Conservation (phyloP, 2,888 invertebrate genomes). For the Clanis bilineata region DNA sequence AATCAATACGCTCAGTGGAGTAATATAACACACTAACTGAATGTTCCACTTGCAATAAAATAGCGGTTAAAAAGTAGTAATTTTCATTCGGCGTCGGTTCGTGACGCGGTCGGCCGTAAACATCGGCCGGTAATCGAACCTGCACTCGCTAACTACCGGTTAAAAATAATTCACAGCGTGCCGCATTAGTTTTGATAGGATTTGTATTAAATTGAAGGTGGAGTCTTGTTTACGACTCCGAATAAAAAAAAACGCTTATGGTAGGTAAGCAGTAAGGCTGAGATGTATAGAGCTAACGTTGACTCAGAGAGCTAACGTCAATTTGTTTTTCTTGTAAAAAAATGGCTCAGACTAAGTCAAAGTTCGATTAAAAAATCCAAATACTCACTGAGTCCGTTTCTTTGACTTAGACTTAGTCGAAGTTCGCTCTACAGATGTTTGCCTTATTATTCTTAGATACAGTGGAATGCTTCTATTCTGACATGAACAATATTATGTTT, state of each 20-base stretch:
- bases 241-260: not conserved
- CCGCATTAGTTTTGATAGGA: slow-evolving; percentile 19
- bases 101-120: slow-evolving; percentile 60
- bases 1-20: not conserved
- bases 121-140: slow-evolving; percentile 57
- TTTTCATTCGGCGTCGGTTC: slow-evolving; percentile 48
- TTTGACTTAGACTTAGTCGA: no score
- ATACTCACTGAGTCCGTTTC: no score
- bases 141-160: slow-evolving; percentile 28
- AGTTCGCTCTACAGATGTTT: no score
- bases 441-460: no score
- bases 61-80: slow-evolving; percentile 50
- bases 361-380: no score
- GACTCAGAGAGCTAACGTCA: no score
- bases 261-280: no score
- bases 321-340: no score
- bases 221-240: not conserved
- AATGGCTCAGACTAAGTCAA: no score
- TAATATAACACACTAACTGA: slow-evolving; percentile 17
- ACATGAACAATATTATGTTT: no score
- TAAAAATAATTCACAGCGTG: slow-evolving; percentile 24
- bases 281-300: no score
- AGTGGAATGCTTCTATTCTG: no score
- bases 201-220: slow-evolving; percentile 11
- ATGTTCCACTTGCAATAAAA: slow-evolving; percentile 37